Base-by-base conservation (phyloP, 2,888 invertebrate species). In the Steinernema hermaphroditum region DNA sequence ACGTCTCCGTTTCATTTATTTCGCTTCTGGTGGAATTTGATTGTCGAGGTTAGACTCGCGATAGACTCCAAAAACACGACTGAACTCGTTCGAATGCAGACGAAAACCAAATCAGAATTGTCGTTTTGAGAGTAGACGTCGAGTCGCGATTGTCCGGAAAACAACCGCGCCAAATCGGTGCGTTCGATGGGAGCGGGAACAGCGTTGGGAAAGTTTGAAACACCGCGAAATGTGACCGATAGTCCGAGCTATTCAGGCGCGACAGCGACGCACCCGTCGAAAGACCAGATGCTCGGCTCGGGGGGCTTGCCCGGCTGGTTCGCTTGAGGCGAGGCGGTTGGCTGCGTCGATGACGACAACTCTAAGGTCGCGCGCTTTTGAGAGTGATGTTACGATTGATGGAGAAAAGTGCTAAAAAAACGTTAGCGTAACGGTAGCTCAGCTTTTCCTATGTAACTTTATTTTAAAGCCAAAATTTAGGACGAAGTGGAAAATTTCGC, bases 231-330 rank as follows among this genome's bases (percentile, higher is more conserved):
- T 16, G 24, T 50, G 50, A 24, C 22, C 22, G 50, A 9, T 50
- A 24, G 50, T 12, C 22, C 50, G 19, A 46, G 50, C 50, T 22
- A 50, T 50, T 50, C 22, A 50, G 24, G 50, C 50, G 50, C 50
- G 50, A 50, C 50, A 22, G 16, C 46, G 50, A 50, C 50, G 50
- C 9, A 19, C 8, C 24, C 50, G 50, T 50, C 50, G 50, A 50
- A 50, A 50, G 50, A 50, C 50, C 50, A 50, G 50, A 50, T 50
- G 50, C 50, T 50, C 50, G 19, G 22, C 50, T 50, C 50, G 50
- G 24, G 24, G 50, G 50, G 50, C 22, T 22, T 12, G 37, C 22
- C 24, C 24, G 50, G 50, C 24, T 50, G 22, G 50, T 22, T 22
- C 50, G 50, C 50, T 50, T 24, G 50, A 50, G 50, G 50, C 50